Conservation (phyloP, 2,113 vertebrate species). For the Oceanodroma tethys region DNA sequence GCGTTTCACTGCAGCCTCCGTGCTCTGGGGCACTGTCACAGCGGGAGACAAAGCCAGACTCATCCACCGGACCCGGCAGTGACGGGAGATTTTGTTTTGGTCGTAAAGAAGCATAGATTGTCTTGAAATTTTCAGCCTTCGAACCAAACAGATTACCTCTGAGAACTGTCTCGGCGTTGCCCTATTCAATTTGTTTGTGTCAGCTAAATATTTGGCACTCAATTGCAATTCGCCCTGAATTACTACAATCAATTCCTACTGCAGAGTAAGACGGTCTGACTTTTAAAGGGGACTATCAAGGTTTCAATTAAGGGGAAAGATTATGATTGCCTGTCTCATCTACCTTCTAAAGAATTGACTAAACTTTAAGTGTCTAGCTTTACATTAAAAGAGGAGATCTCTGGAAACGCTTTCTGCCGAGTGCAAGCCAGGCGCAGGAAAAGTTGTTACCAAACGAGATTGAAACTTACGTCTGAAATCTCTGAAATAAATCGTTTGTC, state of each 20-base stretch:
- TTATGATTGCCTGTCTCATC: constrained; percentile 75
- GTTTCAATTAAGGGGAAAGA: constrained; percentile 83
- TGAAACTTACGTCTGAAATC: constrained; percentile 91
- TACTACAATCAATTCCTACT: constrained; percentile 87
- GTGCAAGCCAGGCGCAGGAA: not conserved
- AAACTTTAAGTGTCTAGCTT: not conserved
- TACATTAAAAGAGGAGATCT: not conserved
- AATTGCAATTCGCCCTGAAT: constrained; percentile 80
- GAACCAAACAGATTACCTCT: constrained; percentile 19
- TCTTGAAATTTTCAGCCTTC: not conserved
- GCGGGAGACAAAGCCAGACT: not conserved
- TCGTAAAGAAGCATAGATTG: not conserved
- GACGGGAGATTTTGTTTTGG: not conserved
- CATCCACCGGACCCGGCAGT: not conserved
- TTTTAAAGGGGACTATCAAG: constrained; percentile 79
- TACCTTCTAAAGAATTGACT: constrained; percentile 37
- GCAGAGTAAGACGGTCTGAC: constrained; percentile 76
- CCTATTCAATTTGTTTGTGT: constrained; percentile 75
- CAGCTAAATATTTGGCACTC: constrained; percentile 70
- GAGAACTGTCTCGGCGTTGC: constrained; percentile 32
- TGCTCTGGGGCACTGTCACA: not conserved
- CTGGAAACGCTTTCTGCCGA: not conserved
- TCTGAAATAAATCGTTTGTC: constrained; percentile 91
- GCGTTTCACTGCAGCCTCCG: not conserved
- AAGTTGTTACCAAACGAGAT: not conserved